Base-by-base conservation (phyloP, 2,888 invertebrate species). In the Adineta ricciae region DNA sequence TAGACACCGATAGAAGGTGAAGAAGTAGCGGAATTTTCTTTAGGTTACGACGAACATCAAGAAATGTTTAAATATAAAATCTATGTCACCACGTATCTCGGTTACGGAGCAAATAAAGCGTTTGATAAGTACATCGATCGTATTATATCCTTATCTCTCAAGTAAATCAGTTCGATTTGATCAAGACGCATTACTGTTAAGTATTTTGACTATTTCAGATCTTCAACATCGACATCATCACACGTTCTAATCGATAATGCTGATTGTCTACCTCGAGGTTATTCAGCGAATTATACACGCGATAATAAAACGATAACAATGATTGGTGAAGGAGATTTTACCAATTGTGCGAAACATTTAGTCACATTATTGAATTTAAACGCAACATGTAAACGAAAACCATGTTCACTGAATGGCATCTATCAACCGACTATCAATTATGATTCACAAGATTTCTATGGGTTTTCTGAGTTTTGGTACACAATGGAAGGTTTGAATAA, bases 41-140 rank as follows among this genome's bases (percentile, higher is more conserved):
- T 92, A 32, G 92, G 92, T 4, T 91, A 91, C 86, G 87, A 88
- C 27, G 90, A 90, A 46, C 89, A 90, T 83, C 91, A 91, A 84
- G 86, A 88, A 5, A 89, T 89, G 8, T 92, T 92, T 87, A 88
- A 88, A 19, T 92, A 92, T 88, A 88, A 90, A 56, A 88, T 92
- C 1, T 92, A 91, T 87, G 92, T 92, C 24, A 90, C 91, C 16
- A 92, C 92, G 11, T 92, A 91, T 87, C 89, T 92, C 16, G 92
- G 92, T n/a, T 92, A 89, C 88, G 92, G 92, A 36, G 92, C 91
- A 27, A 92, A 92, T 87, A 90, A 91, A 85, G 92, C 91, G 9
- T 86, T 89, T 46, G 87, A 87, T n/a, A 86, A 89, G 84, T 90
- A 90, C 86, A 88, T 89, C 82, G 86, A 88, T 38, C 87, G n/a